Conservation (phyloP, 2,797 vertebrate species). For the Neoniphon sammara region DNA sequence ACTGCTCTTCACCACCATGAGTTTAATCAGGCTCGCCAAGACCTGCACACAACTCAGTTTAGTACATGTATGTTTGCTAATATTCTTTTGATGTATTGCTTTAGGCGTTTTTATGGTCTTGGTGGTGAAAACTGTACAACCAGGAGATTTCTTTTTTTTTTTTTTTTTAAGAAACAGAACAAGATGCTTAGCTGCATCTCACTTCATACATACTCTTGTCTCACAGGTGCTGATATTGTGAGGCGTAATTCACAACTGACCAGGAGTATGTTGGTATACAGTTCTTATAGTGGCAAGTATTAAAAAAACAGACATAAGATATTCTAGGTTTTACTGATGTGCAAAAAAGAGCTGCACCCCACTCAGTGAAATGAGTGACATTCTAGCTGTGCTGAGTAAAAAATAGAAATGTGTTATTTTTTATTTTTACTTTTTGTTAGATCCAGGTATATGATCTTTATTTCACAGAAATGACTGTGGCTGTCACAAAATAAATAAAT, state of each 20-base stretch:
- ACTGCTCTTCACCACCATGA: slow-evolving; percentile 32
- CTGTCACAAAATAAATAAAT: background rate
- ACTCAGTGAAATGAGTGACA: background rate
- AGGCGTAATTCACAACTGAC: too few species aligned
- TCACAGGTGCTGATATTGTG: background rate
- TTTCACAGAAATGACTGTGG: background rate
- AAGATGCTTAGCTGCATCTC: slow-evolving; percentile 9
- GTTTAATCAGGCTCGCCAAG: slow-evolving; percentile 35
- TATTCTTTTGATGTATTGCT: too few species aligned
- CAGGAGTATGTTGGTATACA: background rate
- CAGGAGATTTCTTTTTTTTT: background rate
- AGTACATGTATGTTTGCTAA: too few species aligned
- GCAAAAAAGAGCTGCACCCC: background rate
- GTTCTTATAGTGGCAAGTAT: background rate
- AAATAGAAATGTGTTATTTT: background rate
- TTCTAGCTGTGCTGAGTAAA: background rate
- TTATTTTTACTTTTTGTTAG: background rate
- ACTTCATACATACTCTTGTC: background rate
- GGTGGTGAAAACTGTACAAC: background rate
- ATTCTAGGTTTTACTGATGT: background rate
- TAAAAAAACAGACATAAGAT: background rate
- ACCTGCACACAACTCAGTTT: background rate
- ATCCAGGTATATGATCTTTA: background rate
- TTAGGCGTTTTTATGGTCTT: background rate
- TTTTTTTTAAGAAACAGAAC: background rate